Evolutionary conservation across 2,888 invertebrate species (phyloP).

Genomic region (Metellina segmentata): DNA sequence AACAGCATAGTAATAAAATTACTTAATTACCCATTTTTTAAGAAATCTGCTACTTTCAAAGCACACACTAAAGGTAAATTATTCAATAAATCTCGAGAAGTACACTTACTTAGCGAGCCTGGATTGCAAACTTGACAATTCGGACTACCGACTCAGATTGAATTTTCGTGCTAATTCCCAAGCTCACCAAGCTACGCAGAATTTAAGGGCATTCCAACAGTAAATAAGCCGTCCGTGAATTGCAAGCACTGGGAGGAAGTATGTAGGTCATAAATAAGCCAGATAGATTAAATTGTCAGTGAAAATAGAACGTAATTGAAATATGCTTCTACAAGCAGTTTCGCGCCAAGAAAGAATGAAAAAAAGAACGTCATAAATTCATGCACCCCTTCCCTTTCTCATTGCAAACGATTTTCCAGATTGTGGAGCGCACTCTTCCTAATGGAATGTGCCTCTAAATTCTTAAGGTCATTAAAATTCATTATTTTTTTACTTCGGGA

Average conservation of each 20-base stretch:
- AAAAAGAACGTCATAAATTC: slow-evolving; percentile 51
- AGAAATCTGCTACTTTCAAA: too few relatives aligned
- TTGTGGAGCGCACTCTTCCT: slow-evolving; percentile 24
- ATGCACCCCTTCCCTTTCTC: neutral
- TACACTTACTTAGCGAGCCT: too few relatives aligned
- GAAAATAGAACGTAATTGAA: slow-evolving; percentile 62
- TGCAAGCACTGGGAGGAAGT: neutral
- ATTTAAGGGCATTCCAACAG: too few relatives aligned
- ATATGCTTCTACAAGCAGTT: slow-evolving; percentile 38
- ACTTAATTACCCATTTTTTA: too few relatives aligned
- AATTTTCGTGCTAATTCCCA: too few relatives aligned
- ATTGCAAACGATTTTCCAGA: slow-evolving; percentile 38
- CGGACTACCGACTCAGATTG: too few relatives aligned
- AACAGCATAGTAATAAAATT: too few relatives aligned
- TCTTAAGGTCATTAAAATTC: slow-evolving; percentile 64
- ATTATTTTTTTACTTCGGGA: slow-evolving; percentile 44
- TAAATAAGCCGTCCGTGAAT: too few relatives aligned
- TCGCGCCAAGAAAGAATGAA: neutral
- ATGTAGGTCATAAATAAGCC: slow-evolving; percentile 33
- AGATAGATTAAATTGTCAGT: slow-evolving; percentile 68
- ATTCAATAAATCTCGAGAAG: too few relatives aligned
- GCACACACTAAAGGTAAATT: too few relatives aligned
- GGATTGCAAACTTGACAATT: too few relatives aligned
- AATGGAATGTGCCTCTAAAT: slow-evolving; percentile 56
- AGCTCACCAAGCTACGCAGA: too few relatives aligned